Evolutionary conservation across 2,888 invertebrate species (phyloP).

Genomic region (Ptychoptera albimana): DNA sequence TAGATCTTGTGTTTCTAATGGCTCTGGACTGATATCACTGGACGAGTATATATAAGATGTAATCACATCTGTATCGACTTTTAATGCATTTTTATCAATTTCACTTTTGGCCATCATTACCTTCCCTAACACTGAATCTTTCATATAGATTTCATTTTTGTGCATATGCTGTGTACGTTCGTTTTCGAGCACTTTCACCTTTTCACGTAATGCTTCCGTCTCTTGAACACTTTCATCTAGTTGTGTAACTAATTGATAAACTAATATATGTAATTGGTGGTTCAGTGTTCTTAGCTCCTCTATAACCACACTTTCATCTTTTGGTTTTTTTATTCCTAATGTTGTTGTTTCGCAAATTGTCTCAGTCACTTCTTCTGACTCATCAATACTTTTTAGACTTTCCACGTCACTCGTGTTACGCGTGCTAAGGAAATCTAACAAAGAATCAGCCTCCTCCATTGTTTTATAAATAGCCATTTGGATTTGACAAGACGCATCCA

Average conservation of each 20-base stretch:
- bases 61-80: no score
- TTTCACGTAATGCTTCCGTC: conserved; percentile 39
- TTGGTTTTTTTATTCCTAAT: conserved; percentile 38
- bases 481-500: conserved; percentile 14
- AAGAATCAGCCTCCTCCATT: conserved; percentile 51
- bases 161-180: conserved; percentile 17
- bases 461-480: conserved; percentile 44
- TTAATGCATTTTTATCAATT: no score
- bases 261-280: conserved; percentile 39
- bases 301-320: conserved; percentile 42
- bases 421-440: conserved; percentile 32
- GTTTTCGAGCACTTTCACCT: conserved; percentile 38
- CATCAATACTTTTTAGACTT: conserved; percentile 16
- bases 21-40: conserved; percentile 13
- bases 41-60: background rate
- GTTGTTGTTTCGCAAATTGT: conserved; percentile 10
- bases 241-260: conserved; percentile 43
- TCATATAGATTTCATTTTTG: no score
- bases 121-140: no score
- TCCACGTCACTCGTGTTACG: conserved; percentile 14
- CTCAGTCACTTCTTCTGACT: conserved; percentile 13
- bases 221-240: conserved; percentile 49
- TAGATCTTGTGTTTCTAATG: conserved; percentile 27
- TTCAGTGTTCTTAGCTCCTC: conserved; percentile 51
- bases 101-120: no score